Evolutionary conservation across 2,888 invertebrate genomes (phyloP), one percentile per base, ranked within the genome.

Genomic region (Caenorhabditis virilis): DNA sequence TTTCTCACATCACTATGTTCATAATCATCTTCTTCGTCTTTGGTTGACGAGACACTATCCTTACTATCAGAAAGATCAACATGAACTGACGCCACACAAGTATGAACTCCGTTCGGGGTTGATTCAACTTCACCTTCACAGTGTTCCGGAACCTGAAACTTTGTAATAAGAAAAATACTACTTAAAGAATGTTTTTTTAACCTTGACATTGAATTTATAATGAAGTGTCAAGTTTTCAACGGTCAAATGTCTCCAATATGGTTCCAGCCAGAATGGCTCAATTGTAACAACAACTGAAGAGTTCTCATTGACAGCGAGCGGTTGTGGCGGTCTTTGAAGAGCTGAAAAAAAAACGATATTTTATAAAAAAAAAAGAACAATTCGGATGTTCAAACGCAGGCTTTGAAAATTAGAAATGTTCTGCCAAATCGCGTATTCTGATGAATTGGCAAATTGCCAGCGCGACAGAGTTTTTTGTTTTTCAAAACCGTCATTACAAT

Each of bases 191-290:
- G 30, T 30, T 6, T 15, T 2, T 9, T 53, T 30, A 54, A 77
- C 78, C 60, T 60, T 56, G 13, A 78, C 74, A 39, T 50, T 45
- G 63, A 75, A 81, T 30, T 76, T 73, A 50, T 78, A 81, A 61
- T 67, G 69, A 35, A 81, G 72, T 16, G 71, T 72, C 41, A 81
- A 61, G 48, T 80, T 78, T 26, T 66, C 58, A 30, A 79, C 53
- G 35, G 69, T 62, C 41, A 81, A 57, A 20, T 67, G 66, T 43
- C 65, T 66, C 81, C 81, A 81, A 49, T 81, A 81, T 20, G 76
- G 76, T 53, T 78, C 77, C 36, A 69, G 54, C 81, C 81, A 81
- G 68, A 82, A 81, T 25, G 74, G 73, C 51, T 81, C 78, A n/a
- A 81, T 67, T 1, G 78, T 80, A 9, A 78, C 78, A 3, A 80